Conservation (phyloP, 1,140 invertebrate species). For the Scaptomyza montana region DNA sequence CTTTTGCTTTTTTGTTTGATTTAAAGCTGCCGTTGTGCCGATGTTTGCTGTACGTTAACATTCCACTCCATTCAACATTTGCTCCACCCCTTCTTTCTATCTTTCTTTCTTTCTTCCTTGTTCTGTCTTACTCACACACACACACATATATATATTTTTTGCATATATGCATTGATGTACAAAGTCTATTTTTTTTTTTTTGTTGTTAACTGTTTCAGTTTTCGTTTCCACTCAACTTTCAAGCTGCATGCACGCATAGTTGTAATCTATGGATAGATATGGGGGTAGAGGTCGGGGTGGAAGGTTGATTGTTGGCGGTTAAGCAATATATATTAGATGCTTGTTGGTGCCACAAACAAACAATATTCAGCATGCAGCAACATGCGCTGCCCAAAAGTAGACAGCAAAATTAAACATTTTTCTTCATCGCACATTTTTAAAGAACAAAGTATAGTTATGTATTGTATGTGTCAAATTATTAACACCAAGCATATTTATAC, state of each 20-base stretch:
- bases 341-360: neutral
- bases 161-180: constrained; percentile 48
- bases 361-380: neutral
- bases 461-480: neutral
- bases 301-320: neutral
- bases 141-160: constrained; percentile 18
- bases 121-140: constrained; percentile 11
- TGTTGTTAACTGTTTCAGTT: neutral
- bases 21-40: constrained; percentile 10
- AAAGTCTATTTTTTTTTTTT: constrained; percentile 15
- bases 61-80: neutral
- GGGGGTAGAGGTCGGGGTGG: neutral
- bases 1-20: constrained; percentile 6
- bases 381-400: constrained; percentile 3
- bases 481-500: neutral
- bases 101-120: constrained; percentile 17
- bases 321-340: constrained; percentile 8
- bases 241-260: constrained; percentile 19
- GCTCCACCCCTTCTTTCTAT: constrained; percentile 1
- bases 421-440: neutral
- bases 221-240: constrained; percentile 17
- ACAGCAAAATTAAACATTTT: constrained; percentile 4
- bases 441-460: neutral
- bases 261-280: neutral
- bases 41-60: constrained; percentile 16